These are phyloP conservation scores for Heterodera carotae DNA, from an alignment of 1,140 invertebrate genomes.

Conservation along the genomic window DNA sequence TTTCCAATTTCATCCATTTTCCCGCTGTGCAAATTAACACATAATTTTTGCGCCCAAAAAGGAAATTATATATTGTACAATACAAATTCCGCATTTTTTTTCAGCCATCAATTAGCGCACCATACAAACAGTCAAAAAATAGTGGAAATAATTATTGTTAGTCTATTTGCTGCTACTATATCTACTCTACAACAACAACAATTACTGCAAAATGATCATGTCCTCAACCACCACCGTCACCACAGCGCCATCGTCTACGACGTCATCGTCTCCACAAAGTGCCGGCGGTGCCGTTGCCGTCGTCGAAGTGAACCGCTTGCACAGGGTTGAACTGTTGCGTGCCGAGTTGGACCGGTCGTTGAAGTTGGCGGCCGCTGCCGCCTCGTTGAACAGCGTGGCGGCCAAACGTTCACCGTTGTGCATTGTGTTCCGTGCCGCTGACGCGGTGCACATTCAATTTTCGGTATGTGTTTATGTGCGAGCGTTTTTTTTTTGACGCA, in stretches of 20 bases:
- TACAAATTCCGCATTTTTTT: too few species aligned
- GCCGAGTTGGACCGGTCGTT: constrained; percentile 20
- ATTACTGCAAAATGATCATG: background rate
- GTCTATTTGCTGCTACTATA: too few species aligned
- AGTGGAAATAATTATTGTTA: too few species aligned
- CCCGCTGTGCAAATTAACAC: too few species aligned
- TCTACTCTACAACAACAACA: background rate
- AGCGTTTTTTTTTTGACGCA: too few species aligned
- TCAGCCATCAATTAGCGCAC: too few species aligned
- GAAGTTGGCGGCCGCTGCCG: constrained; percentile 1
- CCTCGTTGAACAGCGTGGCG: background rate
- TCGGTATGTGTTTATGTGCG: too few species aligned
- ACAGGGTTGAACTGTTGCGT: constrained; percentile 15
- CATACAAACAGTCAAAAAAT: too few species aligned
- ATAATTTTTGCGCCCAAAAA: too few species aligned
- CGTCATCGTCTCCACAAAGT: constrained; percentile 2
- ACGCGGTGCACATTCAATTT: constrained; percentile 20
- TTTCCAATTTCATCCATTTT: too few species aligned
- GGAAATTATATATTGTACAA: too few species aligned
- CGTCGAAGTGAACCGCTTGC: constrained; percentile 9
- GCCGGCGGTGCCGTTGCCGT: background rate
- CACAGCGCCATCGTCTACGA: too few species aligned
- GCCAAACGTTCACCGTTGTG: constrained; percentile 9
- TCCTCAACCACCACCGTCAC: background rate
- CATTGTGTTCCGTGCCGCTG: constrained; percentile 13